These are phyloP conservation scores for Sebastes trivittatus DNA, from an alignment of 2,797 vertebrate species.

Conservation along the genomic window DNA sequence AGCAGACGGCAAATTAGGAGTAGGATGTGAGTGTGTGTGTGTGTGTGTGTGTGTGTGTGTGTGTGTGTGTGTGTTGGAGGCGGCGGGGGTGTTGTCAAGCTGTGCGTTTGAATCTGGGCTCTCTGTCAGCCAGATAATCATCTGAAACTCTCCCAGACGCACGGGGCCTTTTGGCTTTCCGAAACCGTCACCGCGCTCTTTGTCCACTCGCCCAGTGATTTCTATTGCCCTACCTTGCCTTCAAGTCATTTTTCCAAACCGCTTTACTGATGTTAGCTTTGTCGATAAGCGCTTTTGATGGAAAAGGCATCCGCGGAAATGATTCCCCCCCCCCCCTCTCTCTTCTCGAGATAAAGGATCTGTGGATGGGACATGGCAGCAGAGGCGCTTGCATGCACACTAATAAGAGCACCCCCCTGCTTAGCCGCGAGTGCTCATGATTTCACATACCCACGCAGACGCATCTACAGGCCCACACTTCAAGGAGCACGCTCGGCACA, in stretches of 20 bases:
- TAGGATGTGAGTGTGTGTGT: background rate
- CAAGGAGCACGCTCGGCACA: slow-evolving; percentile 24
- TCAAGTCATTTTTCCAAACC: slow-evolving; percentile 52
- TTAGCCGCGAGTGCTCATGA: slow-evolving; percentile 23
- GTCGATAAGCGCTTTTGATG: slow-evolving; percentile 75
- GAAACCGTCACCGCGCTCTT: slow-evolving; percentile 29
- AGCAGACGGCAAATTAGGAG: slow-evolving; percentile 43
- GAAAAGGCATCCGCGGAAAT: slow-evolving; percentile 66
- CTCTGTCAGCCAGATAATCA: slow-evolving; percentile 71
- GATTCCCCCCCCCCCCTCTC: slow-evolving; percentile 23
- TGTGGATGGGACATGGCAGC: slow-evolving; percentile 66
- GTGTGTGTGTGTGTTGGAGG: background rate
- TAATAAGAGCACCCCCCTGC: slow-evolving; percentile 51
- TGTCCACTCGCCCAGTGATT: slow-evolving; percentile 50
- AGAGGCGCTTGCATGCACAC: slow-evolving; percentile 57
- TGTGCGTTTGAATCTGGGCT: slow-evolving; percentile 55
- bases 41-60: slow-evolving; percentile 4
- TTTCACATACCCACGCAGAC: slow-evolving; percentile 34
- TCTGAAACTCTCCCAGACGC: slow-evolving; percentile 62
- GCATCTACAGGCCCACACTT: slow-evolving; percentile 3
- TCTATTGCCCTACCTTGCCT: slow-evolving; percentile 46
- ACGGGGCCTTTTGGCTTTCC: slow-evolving; percentile 33
- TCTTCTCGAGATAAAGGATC: slow-evolving; percentile 61
- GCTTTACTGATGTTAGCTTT: slow-evolving; percentile 78
- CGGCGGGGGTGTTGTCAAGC: slow-evolving; percentile 43